phyloP scores from a whole-genome alignment of 1,140 invertebrate species.

The Ips nitidus region DNA sequence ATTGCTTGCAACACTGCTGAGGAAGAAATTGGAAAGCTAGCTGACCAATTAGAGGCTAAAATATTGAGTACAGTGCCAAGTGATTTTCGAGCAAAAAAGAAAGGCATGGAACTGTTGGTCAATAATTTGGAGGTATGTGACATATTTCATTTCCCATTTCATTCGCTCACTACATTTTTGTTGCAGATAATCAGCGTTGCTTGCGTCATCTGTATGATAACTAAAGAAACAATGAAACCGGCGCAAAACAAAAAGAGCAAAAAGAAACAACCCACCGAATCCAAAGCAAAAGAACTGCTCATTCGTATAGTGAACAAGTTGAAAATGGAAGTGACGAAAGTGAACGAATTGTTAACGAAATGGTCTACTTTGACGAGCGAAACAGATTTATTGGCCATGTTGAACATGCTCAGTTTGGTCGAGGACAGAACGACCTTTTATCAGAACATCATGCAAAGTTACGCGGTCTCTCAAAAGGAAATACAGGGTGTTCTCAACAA shows the following conservation, averaged over 20 bases:
- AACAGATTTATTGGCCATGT: slow-evolving; percentile 37
- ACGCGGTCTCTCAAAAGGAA: slow-evolving; percentile 40
- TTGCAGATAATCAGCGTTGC: slow-evolving; percentile 43
- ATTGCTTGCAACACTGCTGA: slow-evolving; percentile 29
- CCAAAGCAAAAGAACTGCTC: slow-evolving; percentile 35
- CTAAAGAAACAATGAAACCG: slow-evolving; percentile 43
- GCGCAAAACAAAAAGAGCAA: slow-evolving; percentile 41
- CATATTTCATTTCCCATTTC: neutral
- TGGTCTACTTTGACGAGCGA: slow-evolving; percentile 32
- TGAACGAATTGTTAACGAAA: slow-evolving; percentile 39
- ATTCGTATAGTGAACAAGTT: slow-evolving; percentile 35
- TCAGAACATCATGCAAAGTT: slow-evolving; percentile 42
- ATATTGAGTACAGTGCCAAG: slow-evolving; percentile 22
- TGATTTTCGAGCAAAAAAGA: slow-evolving; percentile 40
- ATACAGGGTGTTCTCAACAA: slow-evolving; percentile 43
- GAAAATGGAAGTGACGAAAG: slow-evolving; percentile 39
- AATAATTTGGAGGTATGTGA: slow-evolving; percentile 45
- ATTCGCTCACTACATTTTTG: neutral
- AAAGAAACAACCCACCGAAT: slow-evolving; percentile 38
- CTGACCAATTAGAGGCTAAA: slow-evolving; percentile 32
- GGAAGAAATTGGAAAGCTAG: slow-evolving; percentile 32
- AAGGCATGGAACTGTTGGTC: slow-evolving; percentile 43
- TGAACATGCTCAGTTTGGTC: slow-evolving; percentile 43
- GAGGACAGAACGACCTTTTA: slow-evolving; percentile 34
- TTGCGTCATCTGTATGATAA: slow-evolving; percentile 42